Percentiles rank a stretch among this genome's conserved stretches.
Evolutionary conservation across 2,113 vertebrate genomes (phyloP).

Genomic region (Fulmarus glacialis): DNA sequence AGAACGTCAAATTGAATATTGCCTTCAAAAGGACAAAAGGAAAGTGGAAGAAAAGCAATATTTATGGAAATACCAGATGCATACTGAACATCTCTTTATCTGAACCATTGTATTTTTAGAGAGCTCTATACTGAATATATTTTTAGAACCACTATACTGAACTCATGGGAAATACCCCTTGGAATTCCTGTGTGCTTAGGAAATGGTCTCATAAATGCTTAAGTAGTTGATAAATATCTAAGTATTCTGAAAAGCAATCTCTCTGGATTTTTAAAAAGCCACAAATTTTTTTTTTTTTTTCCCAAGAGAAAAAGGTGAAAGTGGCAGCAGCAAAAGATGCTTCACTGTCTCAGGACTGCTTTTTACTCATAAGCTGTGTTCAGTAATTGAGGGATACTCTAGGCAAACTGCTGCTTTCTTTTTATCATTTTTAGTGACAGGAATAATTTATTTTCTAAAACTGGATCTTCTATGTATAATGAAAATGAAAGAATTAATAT

Average conservation of each 20-base stretch:
- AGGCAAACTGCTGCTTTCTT: not conserved
- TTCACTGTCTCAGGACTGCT: not conserved
- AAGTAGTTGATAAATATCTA: slow-evolving; percentile 23
- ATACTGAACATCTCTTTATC: not conserved
- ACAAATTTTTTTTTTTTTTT: not conserved
- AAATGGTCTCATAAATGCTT: slow-evolving; percentile 18
- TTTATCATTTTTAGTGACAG: not conserved
- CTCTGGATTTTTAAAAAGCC: not conserved
- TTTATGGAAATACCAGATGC: slow-evolving; percentile 19
- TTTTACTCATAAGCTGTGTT: not conserved
- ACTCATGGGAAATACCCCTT: slow-evolving; percentile 17
- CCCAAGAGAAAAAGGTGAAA: not conserved
- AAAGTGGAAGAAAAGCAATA: not conserved
- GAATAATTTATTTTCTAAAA: not conserved
- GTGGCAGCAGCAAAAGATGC: not conserved
- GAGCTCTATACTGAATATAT: not conserved
- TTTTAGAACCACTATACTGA: not conserved
- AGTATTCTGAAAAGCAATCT: not conserved
- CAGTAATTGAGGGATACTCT: not conserved
- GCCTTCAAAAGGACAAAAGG: not conserved
- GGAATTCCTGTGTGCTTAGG: not conserved
- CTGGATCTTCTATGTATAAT: not conserved
- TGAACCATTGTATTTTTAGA: not conserved
- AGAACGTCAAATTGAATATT: not conserved
- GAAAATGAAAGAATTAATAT: not conserved